Conservation (phyloP, 2,113 vertebrate genomes). For the Ciconia maguari region DNA sequence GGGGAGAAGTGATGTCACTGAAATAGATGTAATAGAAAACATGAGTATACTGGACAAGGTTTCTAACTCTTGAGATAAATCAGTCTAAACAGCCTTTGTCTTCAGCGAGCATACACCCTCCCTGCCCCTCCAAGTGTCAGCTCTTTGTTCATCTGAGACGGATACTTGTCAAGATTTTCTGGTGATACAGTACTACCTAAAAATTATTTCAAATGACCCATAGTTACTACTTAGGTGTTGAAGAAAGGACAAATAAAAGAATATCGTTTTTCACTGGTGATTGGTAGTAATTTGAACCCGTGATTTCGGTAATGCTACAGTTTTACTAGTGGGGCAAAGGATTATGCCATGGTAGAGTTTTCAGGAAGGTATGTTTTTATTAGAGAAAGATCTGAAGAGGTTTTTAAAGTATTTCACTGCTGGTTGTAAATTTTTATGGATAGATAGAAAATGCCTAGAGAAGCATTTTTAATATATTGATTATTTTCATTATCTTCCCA, state of each 20-base stretch:
- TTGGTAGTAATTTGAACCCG: neutral
- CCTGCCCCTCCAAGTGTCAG: neutral
- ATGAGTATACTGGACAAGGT: neutral
- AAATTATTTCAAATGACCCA: neutral
- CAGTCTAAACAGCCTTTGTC: neutral
- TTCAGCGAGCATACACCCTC: neutral
- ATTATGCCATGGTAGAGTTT: neutral
- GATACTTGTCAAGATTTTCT: neutral
- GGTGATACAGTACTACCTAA: neutral
- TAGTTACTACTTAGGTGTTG: neutral
- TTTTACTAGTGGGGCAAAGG: neutral
- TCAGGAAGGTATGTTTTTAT: neutral
- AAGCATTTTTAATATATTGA: slow-evolving; percentile 6
- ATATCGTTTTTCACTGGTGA: neutral
- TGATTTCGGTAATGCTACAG: neutral
- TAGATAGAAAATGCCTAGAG: neutral
- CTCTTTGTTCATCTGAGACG: neutral
- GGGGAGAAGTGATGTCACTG: neutral
- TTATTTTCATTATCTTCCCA: neutral
- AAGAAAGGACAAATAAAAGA: neutral
- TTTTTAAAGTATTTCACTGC: neutral
- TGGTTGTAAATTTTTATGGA: neutral
- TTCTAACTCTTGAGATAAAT: neutral
- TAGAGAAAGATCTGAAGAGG: neutral
- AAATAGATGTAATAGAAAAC: neutral